Percentiles rank a stretch among this genome's conserved stretches.
These are phyloP conservation scores for Chymomyza costata DNA, from an alignment of 1,140 invertebrate species.

Conservation along the genomic window DNA sequence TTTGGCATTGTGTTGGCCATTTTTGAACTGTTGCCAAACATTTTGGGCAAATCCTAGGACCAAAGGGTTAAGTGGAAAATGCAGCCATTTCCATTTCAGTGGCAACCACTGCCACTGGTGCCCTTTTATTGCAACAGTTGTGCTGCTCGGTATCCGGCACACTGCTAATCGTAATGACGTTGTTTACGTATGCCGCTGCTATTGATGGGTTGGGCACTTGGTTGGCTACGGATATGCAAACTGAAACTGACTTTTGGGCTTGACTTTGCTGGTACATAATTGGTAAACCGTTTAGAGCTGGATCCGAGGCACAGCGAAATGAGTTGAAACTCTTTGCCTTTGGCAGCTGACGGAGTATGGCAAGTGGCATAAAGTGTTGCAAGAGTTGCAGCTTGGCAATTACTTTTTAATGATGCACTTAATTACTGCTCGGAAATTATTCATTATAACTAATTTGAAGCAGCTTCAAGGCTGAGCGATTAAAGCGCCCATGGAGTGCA, in stretches of 20 bases:
- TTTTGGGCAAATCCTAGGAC: slow-evolving; percentile 19
- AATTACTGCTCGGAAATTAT: slow-evolving; percentile 63
- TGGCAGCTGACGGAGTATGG: slow-evolving; percentile 8
- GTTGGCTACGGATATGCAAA: slow-evolving; percentile 47
- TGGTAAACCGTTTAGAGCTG: slow-evolving; percentile 58
- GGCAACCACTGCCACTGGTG: slow-evolving; percentile 28
- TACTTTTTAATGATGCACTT: slow-evolving; percentile 64
- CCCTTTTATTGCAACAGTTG: slow-evolving; percentile 27
- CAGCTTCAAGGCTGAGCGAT: slow-evolving; percentile 10
- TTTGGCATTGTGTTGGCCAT: slow-evolving; percentile 38
- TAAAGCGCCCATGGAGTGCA: too few relatives aligned
- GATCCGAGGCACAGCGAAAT: slow-evolving; percentile 3
- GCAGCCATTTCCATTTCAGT: slow-evolving; percentile 21
- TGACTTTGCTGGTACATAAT: slow-evolving; percentile 45
- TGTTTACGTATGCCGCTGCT: too few relatives aligned
- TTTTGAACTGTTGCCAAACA: too few relatives aligned
- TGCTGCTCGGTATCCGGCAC: too few relatives aligned
- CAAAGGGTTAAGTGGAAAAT: slow-evolving; percentile 38
- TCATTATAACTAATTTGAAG: slow-evolving; percentile 64
- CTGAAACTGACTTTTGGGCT: slow-evolving; percentile 63
- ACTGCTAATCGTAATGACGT: too few relatives aligned
- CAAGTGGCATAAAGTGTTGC: slow-evolving; percentile 5
- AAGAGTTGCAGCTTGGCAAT: slow-evolving; percentile 19
- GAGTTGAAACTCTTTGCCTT: neutral
- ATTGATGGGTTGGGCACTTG: too few relatives aligned